A percentile compares a stretch with the other conserved stretches of the same genome.
phyloP scores from a whole-genome alignment of 2,113 vertebrate species.

The Bambusicola thoracicus region DNA sequence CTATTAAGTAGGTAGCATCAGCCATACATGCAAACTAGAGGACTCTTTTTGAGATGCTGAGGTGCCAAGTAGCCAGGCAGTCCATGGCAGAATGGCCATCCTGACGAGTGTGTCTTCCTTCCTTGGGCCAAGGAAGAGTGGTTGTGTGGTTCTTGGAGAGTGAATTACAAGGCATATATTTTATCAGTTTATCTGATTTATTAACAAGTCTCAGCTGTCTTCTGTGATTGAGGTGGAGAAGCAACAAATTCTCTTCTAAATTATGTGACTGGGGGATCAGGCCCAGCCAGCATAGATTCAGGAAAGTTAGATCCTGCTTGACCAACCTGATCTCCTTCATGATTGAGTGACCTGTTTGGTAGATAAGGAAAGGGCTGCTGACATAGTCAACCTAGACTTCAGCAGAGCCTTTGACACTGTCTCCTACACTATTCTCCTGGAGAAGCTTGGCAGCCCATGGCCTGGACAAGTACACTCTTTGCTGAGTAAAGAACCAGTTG shows the following conservation, averaged over 20 bases:
- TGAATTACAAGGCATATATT: background rate
- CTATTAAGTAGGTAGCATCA: background rate
- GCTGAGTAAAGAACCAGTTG: no score
- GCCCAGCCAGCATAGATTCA: no score
- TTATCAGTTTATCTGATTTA: background rate
- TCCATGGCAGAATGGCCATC: accelerated
- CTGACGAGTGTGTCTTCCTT: background rate
- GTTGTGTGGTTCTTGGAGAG: background rate
- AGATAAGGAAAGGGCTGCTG: no score
- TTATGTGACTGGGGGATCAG: background rate
- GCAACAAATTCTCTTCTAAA: background rate
- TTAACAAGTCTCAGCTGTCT: background rate
- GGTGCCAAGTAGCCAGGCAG: background rate
- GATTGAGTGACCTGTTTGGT: no score
- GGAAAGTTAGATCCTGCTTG: no score
- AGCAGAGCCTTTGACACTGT: no score
- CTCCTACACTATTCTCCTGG: no score
- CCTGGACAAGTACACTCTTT: no score
- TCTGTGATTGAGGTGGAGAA: background rate
- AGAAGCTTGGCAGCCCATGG: no score
- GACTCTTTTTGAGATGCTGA: background rate
- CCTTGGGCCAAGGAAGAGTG: background rate
- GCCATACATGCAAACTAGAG: background rate
- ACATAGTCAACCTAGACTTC: no score
- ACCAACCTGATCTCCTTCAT: no score